Conservation (phyloP, 2,797 vertebrate genomes). For the Acomys russatus region DNA sequence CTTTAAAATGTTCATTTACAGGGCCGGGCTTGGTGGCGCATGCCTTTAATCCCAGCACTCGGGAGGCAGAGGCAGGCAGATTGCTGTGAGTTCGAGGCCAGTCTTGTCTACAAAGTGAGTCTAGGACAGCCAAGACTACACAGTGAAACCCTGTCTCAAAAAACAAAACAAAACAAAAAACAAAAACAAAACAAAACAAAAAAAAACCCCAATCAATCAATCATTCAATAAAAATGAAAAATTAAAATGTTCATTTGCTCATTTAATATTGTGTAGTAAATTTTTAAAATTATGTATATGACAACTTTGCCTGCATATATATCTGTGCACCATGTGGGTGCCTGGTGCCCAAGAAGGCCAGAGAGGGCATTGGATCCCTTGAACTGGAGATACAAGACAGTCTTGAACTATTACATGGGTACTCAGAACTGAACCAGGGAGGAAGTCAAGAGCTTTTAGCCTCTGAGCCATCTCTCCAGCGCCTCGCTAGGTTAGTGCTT, state of each 20-base stretch:
- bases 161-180: too few relatives aligned
- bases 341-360: not conserved
- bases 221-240: too few relatives aligned
- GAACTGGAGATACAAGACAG: not conserved
- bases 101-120: too few relatives aligned
- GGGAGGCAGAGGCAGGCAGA: too few relatives aligned
- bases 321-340: too few relatives aligned
- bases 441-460: not conserved
- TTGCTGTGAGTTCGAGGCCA: too few relatives aligned
- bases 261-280: not conserved
- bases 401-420: not conserved
- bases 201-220: too few relatives aligned
- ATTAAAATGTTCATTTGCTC: conserved; percentile 19
- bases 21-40: too few relatives aligned
- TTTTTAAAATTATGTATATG: not conserved
- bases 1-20: conserved; percentile 37
- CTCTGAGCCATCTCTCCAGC: not conserved
- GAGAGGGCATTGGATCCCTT: not conserved
- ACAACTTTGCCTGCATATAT: not conserved
- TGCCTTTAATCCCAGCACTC: too few relatives aligned
- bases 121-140: too few relatives aligned
- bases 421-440: not conserved
- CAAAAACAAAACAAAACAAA: too few relatives aligned
- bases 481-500: not conserved
- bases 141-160: too few relatives aligned